These are phyloP conservation scores for Heterodera filipjevi DNA, from an alignment of 2,888 invertebrate genomes.

Conservation along the genomic window DNA sequence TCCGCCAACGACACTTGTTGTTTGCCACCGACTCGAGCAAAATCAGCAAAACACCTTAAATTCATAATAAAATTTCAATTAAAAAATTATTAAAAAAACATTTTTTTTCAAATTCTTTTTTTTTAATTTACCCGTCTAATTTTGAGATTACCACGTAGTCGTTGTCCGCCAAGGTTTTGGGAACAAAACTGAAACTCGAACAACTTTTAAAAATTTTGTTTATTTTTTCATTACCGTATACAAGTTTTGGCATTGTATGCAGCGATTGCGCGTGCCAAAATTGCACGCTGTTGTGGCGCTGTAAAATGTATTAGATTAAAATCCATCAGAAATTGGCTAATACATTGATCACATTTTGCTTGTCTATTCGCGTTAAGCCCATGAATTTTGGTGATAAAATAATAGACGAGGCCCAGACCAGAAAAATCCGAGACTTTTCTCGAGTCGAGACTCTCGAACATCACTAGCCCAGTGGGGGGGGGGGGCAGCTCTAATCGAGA, in stretches of 20 bases:
- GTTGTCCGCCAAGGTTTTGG: constrained; percentile 69
- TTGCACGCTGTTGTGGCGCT: constrained; percentile 60
- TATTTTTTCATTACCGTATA: constrained; percentile 66
- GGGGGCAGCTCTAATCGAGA: too few species aligned
- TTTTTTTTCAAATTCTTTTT: not conserved
- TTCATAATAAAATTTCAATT: too few species aligned
- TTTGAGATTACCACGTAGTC: constrained; percentile 72
- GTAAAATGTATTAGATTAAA: constrained; percentile 17
- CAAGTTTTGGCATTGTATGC: constrained; percentile 73
- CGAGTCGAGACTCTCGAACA: too few species aligned
- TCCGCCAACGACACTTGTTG: constrained; percentile 74
- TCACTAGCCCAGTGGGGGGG: too few species aligned
- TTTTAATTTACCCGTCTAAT: constrained; percentile 59
- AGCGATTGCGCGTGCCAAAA: constrained; percentile 71
- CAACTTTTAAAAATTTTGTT: too few species aligned
- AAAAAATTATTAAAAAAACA: constrained; percentile 8
- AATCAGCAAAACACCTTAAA: constrained; percentile 77
- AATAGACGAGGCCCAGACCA: too few species aligned
- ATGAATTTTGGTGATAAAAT: too few species aligned
- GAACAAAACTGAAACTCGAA: constrained; percentile 71
- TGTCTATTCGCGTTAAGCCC: too few species aligned
- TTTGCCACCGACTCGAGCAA: constrained; percentile 76
- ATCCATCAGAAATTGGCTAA: too few species aligned
- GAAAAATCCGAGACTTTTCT: too few species aligned
- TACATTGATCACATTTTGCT: too few species aligned